Evolutionary conservation across 2,113 vertebrate species (phyloP), one percentile per base, ranked within the genome.

Genomic region (Perca flavescens): DNA sequence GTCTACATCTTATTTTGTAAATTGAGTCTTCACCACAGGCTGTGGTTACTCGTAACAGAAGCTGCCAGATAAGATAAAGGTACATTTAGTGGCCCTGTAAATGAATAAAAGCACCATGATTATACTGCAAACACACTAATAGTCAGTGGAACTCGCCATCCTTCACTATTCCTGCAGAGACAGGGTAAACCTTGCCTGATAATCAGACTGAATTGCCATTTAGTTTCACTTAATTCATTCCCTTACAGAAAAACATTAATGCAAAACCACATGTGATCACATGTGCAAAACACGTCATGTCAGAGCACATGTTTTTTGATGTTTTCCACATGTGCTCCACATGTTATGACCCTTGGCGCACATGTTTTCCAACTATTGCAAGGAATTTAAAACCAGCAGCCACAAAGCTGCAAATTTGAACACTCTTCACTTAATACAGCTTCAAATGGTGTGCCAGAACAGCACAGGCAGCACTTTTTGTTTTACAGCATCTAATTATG

Each of bases 401-500:
- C 28, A 28, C 28, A 28, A 2, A 34, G 28, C 11, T 46, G 46
- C 6, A 40, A 19, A 47, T 43, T 7, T 25, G 1, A 47, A 73
- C 4, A 2, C 25, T 31, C 16, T 4, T 49, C 25, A 9, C 17
- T 22, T 49, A 62, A 69, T 7, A 31, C 4, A 6, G 31, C 53
- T 52, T 7, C 19, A 52, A 64, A 49, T 17, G 12, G 15, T 21
- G 40, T 6, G 21, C 34, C 50, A 49, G 28, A 54, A 79, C 74
- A 73, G 36, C 76, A 58, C 21, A 14, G 15, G 17, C n/a, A 19
- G 49, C 56, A n/a, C 68, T 72, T 52, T 47, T 21, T 65, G 56
- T 52, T 78, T 69, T 50, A 61, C 71, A 54, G 36, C 28, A 25
- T 53, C 25, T 70, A 21, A 84, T 79, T 16, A 65, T 10, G 66